Base-by-base conservation (phyloP, 1,140 invertebrate genomes). In the Drosophila bocqueti region DNA sequence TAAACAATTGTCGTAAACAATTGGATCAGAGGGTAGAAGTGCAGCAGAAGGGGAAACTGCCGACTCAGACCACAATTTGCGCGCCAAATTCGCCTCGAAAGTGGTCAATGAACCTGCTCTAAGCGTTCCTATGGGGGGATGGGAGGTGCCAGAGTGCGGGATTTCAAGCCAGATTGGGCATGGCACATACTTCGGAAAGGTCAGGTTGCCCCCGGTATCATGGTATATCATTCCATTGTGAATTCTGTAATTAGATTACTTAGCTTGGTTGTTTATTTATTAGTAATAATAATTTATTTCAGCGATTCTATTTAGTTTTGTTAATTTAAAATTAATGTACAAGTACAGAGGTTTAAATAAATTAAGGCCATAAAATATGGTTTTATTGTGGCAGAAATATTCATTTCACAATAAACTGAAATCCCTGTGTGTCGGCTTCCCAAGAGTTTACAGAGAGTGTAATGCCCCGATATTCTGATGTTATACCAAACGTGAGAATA, bases 51-150 rank as follows among this genome's bases (percentile, higher is more conserved):
- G 42, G 40, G 11, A 72, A 74, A 65, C n/a, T 62, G 40, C 24
- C 18, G 45, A 73, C 21, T 38, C 59, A 55, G 76, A 18, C 42
- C 26, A 10, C 31, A 75, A 71, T 81, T 84, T 89, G 73, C 84
- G 84, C 85, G 84, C 84, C 84, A 87, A 87, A 78, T 77, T 80
- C 64, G 52, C 57, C 68, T 82, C 65, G 50, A 76, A 66, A 73
- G 40, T 87, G 84, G 84, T 55, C 84, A 87, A 84, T 87, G 84
- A 83, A 83, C 84, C 52, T 52, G 65, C 49, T 58, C 61, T 11
- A 26, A 26, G 45, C 16, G 10, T 21, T 15, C 26, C 38, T 43
- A 38, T 24, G 8, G 36, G 40, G 40, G 18, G 21, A 42, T 6
- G 29, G 29, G 60, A 34, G 36, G 40, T 55, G 47, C 8, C 63